Evolutionary conservation across 2,113 vertebrate species (phyloP).

Genomic region (Mugil cephalus): DNA sequence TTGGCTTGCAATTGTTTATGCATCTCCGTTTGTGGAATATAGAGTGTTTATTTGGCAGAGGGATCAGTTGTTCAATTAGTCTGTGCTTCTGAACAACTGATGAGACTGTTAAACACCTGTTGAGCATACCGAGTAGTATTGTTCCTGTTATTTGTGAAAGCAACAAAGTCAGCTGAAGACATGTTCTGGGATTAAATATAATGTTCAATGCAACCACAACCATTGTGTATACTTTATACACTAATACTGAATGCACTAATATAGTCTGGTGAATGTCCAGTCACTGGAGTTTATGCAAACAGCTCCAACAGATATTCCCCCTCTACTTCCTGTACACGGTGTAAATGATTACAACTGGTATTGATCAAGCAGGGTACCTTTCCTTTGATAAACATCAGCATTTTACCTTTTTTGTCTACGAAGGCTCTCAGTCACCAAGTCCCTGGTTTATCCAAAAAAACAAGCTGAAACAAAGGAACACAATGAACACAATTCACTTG

Average conservation of each 20-base stretch:
- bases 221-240: not conserved
- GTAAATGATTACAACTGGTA: slow-evolving; percentile 11
- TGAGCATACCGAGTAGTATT: not conserved
- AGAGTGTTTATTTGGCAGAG: not conserved
- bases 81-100: not conserved
- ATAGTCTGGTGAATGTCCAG: slow-evolving; percentile 6
- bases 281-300: slow-evolving; percentile 4
- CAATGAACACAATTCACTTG: too few relatives aligned
- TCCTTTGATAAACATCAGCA: not conserved
- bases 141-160: not conserved
- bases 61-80: slow-evolving; percentile 13
- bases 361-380: not conserved
- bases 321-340: not conserved
- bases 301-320: not conserved
- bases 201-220: not conserved
- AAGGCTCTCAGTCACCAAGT: too few relatives aligned
- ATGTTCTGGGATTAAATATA: not conserved
- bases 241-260: not conserved
- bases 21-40: slow-evolving; percentile 10
- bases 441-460: too few relatives aligned
- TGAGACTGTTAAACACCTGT: too few relatives aligned
- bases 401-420: too few relatives aligned
- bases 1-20: slow-evolving; percentile 11
- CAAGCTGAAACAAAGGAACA: too few relatives aligned
- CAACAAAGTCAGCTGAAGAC: not conserved